Conservation (phyloP, 2,888 invertebrate species). For the Pheosia tremula region DNA sequence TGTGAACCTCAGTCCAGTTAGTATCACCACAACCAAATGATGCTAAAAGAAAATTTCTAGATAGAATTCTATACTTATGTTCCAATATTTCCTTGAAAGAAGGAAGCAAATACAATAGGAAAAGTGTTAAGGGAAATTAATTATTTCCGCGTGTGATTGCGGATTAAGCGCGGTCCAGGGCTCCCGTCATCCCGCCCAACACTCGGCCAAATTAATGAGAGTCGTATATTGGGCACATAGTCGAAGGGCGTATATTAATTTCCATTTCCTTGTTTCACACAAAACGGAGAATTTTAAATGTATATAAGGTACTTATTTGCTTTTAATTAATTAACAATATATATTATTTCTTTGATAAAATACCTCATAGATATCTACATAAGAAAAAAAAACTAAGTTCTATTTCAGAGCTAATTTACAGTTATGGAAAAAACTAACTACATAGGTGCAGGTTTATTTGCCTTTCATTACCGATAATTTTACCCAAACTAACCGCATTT, state of each 20-base stretch:
- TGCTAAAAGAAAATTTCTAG: too few species aligned
- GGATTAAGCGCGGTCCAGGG: constrained; percentile 30
- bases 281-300: constrained; percentile 10
- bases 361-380: too few species aligned
- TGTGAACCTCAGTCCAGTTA: too few species aligned
- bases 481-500: background rate
- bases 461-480: background rate
- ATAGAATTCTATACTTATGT: too few species aligned
- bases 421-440: too few species aligned
- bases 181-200: constrained; percentile 42
- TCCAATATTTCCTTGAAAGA: background rate
- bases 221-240: constrained; percentile 30
- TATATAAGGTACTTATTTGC: background rate
- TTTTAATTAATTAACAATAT: background rate
- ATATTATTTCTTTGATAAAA: too few species aligned
- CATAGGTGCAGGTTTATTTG: background rate
- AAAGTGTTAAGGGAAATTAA: constrained; percentile 27
- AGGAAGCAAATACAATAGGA: constrained; percentile 2
- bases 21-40: too few species aligned
- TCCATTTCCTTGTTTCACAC: constrained; percentile 7
- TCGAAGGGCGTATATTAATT: constrained; percentile 6
- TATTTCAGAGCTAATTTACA: too few species aligned
- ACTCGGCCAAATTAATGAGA: constrained; percentile 39
- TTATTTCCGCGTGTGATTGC: constrained; percentile 34
- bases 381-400: too few species aligned